These are phyloP conservation scores for Reinhardtius hippoglossoides DNA, from an alignment of 2,113 vertebrate species.

Conservation along the genomic window DNA sequence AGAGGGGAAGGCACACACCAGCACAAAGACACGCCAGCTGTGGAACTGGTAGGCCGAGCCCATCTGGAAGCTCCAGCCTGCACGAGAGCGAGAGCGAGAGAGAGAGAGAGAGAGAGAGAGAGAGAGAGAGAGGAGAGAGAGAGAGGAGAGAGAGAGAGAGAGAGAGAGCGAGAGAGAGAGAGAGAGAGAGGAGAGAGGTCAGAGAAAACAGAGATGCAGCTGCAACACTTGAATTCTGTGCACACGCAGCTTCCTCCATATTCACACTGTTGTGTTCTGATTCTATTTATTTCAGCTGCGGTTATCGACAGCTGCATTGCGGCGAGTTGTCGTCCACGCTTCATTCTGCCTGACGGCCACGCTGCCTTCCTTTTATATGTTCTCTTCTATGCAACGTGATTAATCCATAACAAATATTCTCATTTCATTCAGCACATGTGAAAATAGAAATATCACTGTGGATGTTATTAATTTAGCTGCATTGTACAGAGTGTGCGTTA, in stretches of 20 bases:
- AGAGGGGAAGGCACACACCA: constrained; percentile 96
- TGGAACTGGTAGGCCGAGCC: constrained; percentile 98
- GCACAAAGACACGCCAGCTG: constrained; percentile 98
- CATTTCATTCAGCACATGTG: not conserved
- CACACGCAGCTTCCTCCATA: not conserved
- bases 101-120: no score
- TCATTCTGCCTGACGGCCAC: no score
- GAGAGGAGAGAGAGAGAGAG: not conserved
- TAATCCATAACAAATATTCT: not conserved
- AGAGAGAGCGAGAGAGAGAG: not conserved
- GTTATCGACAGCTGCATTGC: not conserved
- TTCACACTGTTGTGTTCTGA: constrained; percentile 1
- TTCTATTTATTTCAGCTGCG: not conserved
- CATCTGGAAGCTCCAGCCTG: constrained; percentile 99
- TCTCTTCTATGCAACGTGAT: not conserved
- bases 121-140: not conserved
- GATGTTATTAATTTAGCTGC: not conserved
- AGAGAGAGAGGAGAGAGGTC: not conserved
- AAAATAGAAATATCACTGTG: not conserved
- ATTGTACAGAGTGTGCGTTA: not conserved
- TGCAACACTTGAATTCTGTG: constrained; percentile 4
- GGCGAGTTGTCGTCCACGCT: not conserved
- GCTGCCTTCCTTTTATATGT: not conserved
- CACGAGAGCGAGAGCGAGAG: not conserved
- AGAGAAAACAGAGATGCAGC: constrained; percentile 6